Evolutionary conservation across 2,888 invertebrate species (phyloP), one percentile per base, ranked within the genome.

Genomic region (Drosophila falleni): DNA sequence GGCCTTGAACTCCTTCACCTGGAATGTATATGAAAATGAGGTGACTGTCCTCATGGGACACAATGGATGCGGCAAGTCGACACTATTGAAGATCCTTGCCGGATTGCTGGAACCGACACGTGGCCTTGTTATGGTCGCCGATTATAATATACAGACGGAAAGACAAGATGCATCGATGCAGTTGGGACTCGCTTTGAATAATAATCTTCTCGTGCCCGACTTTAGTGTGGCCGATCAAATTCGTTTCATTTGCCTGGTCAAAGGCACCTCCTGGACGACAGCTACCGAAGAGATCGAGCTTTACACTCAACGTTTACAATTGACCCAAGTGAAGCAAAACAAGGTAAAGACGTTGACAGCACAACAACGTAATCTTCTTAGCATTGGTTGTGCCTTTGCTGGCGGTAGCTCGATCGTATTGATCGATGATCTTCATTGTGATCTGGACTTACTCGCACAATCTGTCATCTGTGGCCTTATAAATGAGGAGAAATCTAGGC

Each of bases 11-110:
- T 10, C 94, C 95, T 71, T 96, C 95, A 0, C 91, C 95, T 58
- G 97, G 80, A 96, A 96, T 81, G 95, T 98, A 93, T 98, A 96
- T 82, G 96, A 96, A 0, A 94, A 94, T 49, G 90, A 90, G 61
- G 89, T 90, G 1, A 86, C 89, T 95, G 97, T 96, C 2, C 91
- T 96, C 6, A 93, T 97, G 56, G 96, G 96, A 0, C 96, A 96
- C 71, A 91, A 91, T 64, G 91, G 90, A 1, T 97, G 97, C 58
- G 98, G 98, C 11, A 98, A 98, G 93, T 97, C 97, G 2, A 98
- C 98, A 0, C 96, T 97, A 6, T 96, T 98, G 94, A 96, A 96
- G 0, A 97, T 98, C 95, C 93, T 98, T 37, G 97, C 97, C 60
- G 98, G 96, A n/a, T 94, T 96, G 89, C 92, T 95, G 66, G 94